phyloP scores from a whole-genome alignment of 2,797 vertebrate genomes.

The Sebastes iracundus region DNA sequence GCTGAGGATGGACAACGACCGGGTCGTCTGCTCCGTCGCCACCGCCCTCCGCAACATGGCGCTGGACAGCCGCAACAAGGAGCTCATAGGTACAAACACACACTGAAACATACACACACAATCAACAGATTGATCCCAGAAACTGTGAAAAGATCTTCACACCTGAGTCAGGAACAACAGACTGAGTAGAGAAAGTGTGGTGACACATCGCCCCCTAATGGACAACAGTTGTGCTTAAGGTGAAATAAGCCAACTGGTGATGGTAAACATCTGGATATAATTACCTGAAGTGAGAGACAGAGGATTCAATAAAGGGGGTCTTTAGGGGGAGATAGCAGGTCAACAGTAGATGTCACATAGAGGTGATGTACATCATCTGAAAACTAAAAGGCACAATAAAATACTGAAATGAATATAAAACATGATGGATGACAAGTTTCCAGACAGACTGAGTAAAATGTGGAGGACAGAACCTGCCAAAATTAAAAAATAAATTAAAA shows the following conservation, averaged over 20 bases:
- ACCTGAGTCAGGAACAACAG: not conserved
- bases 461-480: too few relatives aligned
- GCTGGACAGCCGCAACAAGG: constrained; percentile 94
- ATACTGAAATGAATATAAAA: not conserved
- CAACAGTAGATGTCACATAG: too few relatives aligned
- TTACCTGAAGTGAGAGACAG: not conserved
- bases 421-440: not conserved
- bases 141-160: not conserved
- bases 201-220: constrained; percentile 18
- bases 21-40: constrained; percentile 96
- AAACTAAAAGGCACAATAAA: not conserved
- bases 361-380: too few relatives aligned
- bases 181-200: not conserved
- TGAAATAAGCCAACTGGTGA: not conserved
- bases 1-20: constrained; percentile 96
- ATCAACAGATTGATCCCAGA: not conserved
- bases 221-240: not conserved
- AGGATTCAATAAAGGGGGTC: too few relatives aligned
- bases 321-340: too few relatives aligned
- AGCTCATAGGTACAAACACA: constrained; percentile 89
- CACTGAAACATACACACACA: not conserved
- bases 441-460: too few relatives aligned
- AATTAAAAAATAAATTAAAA: too few relatives aligned
- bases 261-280: not conserved
- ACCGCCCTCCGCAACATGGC: constrained; percentile 98